Evolutionary conservation across 2,113 vertebrate species (phyloP).

Genomic region (Furnarius figulus): DNA sequence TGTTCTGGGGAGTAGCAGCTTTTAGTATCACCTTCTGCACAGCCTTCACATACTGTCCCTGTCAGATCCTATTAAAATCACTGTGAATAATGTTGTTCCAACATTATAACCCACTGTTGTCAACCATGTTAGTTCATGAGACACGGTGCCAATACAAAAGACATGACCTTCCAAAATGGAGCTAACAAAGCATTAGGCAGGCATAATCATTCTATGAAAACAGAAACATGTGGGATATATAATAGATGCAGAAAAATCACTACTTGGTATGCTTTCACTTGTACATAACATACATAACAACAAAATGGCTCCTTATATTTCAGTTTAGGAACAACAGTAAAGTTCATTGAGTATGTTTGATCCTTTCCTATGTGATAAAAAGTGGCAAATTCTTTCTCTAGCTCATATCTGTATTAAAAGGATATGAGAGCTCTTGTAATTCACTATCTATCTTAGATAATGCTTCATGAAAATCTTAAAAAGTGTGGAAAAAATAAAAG

Average conservation of each 20-base stretch:
- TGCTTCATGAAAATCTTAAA: neutral
- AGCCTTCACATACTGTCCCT: neutral
- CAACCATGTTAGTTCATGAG: neutral
- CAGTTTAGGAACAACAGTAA: neutral
- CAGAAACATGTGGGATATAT: neutral
- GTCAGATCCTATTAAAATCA: neutral
- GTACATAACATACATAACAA: neutral
- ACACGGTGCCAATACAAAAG: neutral
- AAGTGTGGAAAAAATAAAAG: neutral
- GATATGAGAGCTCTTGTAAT: neutral
- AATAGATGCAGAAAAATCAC: neutral
- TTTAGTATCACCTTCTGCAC: neutral
- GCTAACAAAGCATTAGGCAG: neutral
- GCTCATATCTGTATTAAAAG: neutral
- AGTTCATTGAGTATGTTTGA: neutral
- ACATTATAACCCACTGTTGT: neutral
- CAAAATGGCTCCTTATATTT: neutral
- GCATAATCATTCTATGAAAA: neutral
- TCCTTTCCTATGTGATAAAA: neutral
- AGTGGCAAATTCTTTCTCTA: neutral
- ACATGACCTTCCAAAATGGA: neutral
- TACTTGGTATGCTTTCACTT: neutral
- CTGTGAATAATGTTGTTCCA: neutral
- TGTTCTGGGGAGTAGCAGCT: neutral
- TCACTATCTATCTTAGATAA: neutral